Evolutionary conservation across 2,888 invertebrate species (phyloP), one percentile per base, ranked within the genome.

Genomic region (Odontothrips loti): DNA sequence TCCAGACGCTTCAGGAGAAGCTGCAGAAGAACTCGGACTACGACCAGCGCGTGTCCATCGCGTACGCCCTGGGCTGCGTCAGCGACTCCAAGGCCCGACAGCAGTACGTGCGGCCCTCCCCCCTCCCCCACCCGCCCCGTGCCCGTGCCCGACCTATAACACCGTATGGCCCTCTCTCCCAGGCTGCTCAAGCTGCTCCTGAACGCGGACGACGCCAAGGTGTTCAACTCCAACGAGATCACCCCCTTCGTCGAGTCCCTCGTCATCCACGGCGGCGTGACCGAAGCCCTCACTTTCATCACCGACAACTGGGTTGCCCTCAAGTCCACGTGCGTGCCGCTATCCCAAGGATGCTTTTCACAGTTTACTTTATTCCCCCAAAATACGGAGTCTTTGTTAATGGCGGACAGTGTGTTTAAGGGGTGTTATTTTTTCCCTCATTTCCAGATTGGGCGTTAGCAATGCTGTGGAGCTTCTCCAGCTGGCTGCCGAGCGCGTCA

Each of bases 221-320:
- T 23, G 23, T 75, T 75, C 68, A 27, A 75, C 8, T 75, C 68
- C 68, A 75, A 75, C 68, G 68, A 75, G 68, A 27, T 75, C 68
- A 23, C 27, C 9, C 68, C 68, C 27, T 75, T 75, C 68, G n/a
- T 75, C 68, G 68, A 75, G 68, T 75, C 68, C 68, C 27, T 75
- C 68, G 11, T 75, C 11, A 75, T 27, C 9, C 68, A 75, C 68
- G 68, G 68, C 27, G 68, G 68, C 68, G 10, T 75, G 23, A 12
- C 8, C 68, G 27, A 27, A 27, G 68, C 68, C 10, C 23, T 75
- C 17, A 58, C 17, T 0, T 58, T 20, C 68, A 23, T 75, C 27
- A 10, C 68, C 9, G 23, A 15, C 20, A 58, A 58, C 68, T 23
- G 27, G 27, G 68, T 12, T 8, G 68, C 23, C 9, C 10, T 23